Base-by-base conservation (phyloP, 2,113 vertebrate genomes). In the Cephalophus harveyi region DNA sequence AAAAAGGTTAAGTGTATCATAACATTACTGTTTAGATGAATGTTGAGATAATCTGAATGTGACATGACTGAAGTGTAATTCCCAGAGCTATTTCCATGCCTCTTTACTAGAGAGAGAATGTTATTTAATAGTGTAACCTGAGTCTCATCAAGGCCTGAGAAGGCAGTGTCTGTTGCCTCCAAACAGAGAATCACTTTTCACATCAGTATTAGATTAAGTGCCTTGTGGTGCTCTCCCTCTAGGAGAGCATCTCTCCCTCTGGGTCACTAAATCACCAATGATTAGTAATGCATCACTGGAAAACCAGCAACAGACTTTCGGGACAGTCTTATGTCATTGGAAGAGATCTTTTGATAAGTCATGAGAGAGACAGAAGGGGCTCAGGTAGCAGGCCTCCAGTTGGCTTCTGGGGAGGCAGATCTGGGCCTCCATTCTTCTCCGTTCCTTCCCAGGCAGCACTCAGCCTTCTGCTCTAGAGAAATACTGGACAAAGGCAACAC, bases 251-350 rank as follows among this genome's bases (percentile, higher is more conserved):
- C 21, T 9, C 14, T n/a, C n/a, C 40, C 48, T n/a, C 3, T 30
- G 54, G 25, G 40, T 10, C 62, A 43, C 28, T 7, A 28, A 36
- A 11, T 19, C 40, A 6, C n/a, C 28, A 11, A 0, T n/a, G 46
- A 16, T 2, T 12, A 67, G 23, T 6, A 6, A 17, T 1, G 2
- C 9, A 4, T 25, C 54, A 43, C 8, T 2, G 5, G 74, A 30
- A 48, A 94, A 8, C 78, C 43, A 36, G 71, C 15, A 33, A 21
- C 9, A 74, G 6, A 2, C 33, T 88, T n/a, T 85, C 14, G 10
- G 12, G 19, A 9, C 0, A 10, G 6, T 17, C 16, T 82, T 33
- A 15, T 10, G 2, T 11, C 3, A 0, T 10, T n/a, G 19, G n/a
- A 36, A 67, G 28, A 19, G n/a, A 15, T 2, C 17, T 30, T 11